phyloP scores from a whole-genome alignment of 1,140 invertebrate species.

The Cotesia glomerata region DNA sequence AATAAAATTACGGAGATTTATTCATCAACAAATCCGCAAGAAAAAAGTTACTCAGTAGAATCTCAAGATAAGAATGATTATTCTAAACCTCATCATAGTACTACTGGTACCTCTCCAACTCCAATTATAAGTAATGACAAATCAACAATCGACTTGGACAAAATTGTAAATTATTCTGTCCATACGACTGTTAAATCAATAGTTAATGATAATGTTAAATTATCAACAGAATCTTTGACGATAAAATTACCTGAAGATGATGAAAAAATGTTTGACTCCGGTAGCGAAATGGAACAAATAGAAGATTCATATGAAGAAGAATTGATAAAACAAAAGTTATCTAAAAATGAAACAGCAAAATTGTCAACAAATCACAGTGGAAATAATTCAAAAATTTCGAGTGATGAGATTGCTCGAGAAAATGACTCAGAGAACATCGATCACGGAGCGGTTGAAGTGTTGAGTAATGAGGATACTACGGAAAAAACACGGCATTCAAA shows the following conservation, averaged over 20 bases:
- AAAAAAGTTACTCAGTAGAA: background rate
- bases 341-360: slow-evolving; percentile 9
- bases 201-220: background rate
- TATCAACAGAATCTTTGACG: background rate
- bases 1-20: background rate
- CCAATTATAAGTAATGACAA: background rate
- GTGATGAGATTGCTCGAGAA: slow-evolving; percentile 26
- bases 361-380: background rate
- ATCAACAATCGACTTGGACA: background rate
- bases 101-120: background rate
- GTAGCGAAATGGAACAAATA: slow-evolving; percentile 27
- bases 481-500: slow-evolving; percentile 18
- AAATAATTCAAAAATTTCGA: slow-evolving; percentile 1
- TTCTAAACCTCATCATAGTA: background rate
- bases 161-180: background rate
- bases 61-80: no score
- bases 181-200: background rate
- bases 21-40: background rate
- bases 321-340: slow-evolving; percentile 19
- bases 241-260: slow-evolving; percentile 20
- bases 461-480: slow-evolving; percentile 28
- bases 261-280: slow-evolving; percentile 19
- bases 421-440: slow-evolving; percentile 39
- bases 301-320: slow-evolving; percentile 34
- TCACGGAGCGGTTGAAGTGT: slow-evolving; percentile 25